Base-by-base conservation (phyloP, 2,797 vertebrate genomes). In the Leptatherina wallacei region DNA sequence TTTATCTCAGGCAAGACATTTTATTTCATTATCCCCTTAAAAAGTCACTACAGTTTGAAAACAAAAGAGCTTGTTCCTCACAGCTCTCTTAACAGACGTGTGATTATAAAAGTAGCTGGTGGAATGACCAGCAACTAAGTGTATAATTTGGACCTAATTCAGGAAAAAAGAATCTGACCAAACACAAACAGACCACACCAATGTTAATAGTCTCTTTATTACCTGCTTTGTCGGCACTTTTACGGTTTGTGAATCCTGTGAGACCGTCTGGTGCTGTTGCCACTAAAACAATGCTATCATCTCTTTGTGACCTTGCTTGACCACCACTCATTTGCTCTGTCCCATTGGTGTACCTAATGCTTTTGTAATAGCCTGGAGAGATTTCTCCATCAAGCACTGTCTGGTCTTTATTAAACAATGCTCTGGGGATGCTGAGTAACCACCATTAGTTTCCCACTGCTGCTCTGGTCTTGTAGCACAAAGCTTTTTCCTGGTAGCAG, bases 321-420 rank as follows among this genome's bases (percentile, higher is more conserved):
- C 75, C 73, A 56, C 66, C 64, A 71, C 87, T 85, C 58, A 75
- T 77, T 64, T 33, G 69, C 73, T 64, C 70, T 47, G 63, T 72
- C 71, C 77, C 64, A n/a, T 29, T 71, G 78, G 72, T 84, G 68
- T 69, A 85, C 33, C 64, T 78, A 85, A 86, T 82, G 82, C 70
- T 70, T 82, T 73, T 79, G 32, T 79, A 84, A 76, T 71, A 78
- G 79, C 82, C 86, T 30, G 18, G 42, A 64, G 80, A 80, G 81
- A 79, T 60, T 62, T 63, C 75, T 89, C 73, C 74, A 82, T 85
- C 77, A 75, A 83, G 74, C 59, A 42, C 62, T 60, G 65, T 42
- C 58, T 63, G 73, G 61, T 80, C 85, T 85, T 86, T 79, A 81
- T 80, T 75, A 71, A 73, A 69, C 38, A 10, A 56, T 36, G 30